Base-by-base conservation (phyloP, 2,888 invertebrate genomes). In the Tryphoninae sp. region DNA sequence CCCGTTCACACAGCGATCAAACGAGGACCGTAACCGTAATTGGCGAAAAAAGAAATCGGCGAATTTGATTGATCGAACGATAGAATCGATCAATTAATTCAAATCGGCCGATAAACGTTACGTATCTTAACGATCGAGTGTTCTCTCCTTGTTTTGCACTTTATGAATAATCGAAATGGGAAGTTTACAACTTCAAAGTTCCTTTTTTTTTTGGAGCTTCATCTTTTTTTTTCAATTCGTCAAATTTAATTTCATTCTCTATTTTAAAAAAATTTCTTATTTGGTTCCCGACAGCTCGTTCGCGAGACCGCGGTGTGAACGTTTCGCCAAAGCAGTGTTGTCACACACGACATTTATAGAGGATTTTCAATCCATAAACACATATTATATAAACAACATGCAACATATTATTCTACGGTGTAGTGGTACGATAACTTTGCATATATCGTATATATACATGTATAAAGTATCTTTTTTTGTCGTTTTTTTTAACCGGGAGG, bases 381-480 rank as follows among this genome's bases (percentile, higher is more conserved):
- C 91, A 90, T 90, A 91, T 89, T 90, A 91, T 90, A 89, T 90
- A 89, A 91, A 91, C 90, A 91, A 91, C 91, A 91, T 91, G 90
- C 90, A 91, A 91, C 91, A 91, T 90, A 90, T 91, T 91, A 91
- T 87, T 88, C 90, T 91, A 91, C 87, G 86, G 85, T 87, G 86
- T 89, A 88, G 62, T 81, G 69, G 87, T 91, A 90, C 86, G 88
- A 89, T 90, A 89, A 80, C 80, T 79, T 64, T 76, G 79, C 69
- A 74, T 82, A 82, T 83, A 80, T 80, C 79, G 82, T 80, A 78
- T 79, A 83, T 83, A 74, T 75, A 81, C 79, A 83, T 81, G 78
- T 77, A 81, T 80, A 79, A 82, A 78, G 71, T 79, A 73, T 72
- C 55, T 62, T 79, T 42, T 49, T 65, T 33, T 42, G 22, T 55